phyloP scores from a whole-genome alignment of 2,888 invertebrate species.

The Mactromeris polynyma region DNA sequence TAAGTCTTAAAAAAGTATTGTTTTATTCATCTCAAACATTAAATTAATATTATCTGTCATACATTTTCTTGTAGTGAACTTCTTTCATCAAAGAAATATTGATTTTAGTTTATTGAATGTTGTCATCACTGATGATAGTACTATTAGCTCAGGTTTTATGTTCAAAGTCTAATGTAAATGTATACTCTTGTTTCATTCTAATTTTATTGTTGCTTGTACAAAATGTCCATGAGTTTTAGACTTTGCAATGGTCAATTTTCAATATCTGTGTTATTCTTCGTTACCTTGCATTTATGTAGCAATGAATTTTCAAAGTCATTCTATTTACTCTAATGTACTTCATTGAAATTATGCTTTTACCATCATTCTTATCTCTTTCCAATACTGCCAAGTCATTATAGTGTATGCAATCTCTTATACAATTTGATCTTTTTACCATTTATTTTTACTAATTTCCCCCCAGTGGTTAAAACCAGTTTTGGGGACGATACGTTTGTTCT shows the following conservation, averaged over 20 bases:
- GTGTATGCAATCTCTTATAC: neutral
- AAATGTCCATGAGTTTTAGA: neutral
- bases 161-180: neutral
- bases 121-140: neutral
- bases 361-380: neutral
- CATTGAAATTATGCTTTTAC: neutral
- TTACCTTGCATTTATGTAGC: neutral
- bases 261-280: neutral
- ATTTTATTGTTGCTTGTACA: neutral
- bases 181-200: neutral
- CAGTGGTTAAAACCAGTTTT: no score
- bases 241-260: neutral
- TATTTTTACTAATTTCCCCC: no score
- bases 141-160: conserved; percentile 3
- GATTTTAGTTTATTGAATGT: neutral
- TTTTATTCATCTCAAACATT: neutral
- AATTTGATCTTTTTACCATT: neutral
- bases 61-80: neutral
- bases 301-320: neutral
- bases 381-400: neutral
- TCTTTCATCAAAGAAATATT: neutral
- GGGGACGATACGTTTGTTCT: no score
- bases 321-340: neutral
- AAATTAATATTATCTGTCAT: neutral
- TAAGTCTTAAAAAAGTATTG: neutral